Base-by-base conservation (phyloP, 2,113 vertebrate genomes). In the Tragelaphus strepsiceros region DNA sequence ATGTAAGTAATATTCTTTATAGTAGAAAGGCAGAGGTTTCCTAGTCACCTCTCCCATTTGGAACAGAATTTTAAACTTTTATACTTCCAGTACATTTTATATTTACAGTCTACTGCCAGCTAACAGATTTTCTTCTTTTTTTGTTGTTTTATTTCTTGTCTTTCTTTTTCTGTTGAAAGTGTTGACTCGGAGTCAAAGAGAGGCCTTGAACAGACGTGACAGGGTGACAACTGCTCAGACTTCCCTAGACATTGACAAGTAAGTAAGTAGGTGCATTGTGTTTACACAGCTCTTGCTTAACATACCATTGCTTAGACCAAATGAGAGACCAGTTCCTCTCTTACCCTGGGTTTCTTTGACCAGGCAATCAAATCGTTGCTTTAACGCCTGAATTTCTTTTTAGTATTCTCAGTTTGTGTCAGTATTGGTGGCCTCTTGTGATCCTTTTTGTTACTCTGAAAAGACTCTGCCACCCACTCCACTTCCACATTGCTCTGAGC, bases 241-340 rank as follows among this genome's bases (percentile, higher is more conserved):
- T 5, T 87, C 98, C 67, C 56, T 91, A 92, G 98, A 97, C 89
- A 84, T 39, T 98, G 98, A 96, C 98, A 99, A 98, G 99, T 99
- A 99, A 98, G 99, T 99, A 98, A 98, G 99, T 99, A 98, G 92
- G 96, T 96, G 84, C 80, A 92, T 94, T 97, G 93, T 71, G 39
- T 97, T 71, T 80, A 96, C n/a, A 0, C 15, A 74, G 43, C 43
- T 89, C 46, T 92, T 92, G 58, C 86, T 95, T 94, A 90, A 39
- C 0, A 84, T 54, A 59, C 59, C 6, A 3, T 77, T 35, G 22
- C 17, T 81, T 81, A 81, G 56, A 85, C 32, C 0, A 11, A 67
- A 84, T 67, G 85, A 95, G 81, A 93, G 17, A 82, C 43, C 61
- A 71, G 5, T 90, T 88, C 28, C 13, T 97, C 9, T 89, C 49